Evolutionary conservation across 2,113 vertebrate species (phyloP).

Genomic region (Macrotis lagotis): DNA sequence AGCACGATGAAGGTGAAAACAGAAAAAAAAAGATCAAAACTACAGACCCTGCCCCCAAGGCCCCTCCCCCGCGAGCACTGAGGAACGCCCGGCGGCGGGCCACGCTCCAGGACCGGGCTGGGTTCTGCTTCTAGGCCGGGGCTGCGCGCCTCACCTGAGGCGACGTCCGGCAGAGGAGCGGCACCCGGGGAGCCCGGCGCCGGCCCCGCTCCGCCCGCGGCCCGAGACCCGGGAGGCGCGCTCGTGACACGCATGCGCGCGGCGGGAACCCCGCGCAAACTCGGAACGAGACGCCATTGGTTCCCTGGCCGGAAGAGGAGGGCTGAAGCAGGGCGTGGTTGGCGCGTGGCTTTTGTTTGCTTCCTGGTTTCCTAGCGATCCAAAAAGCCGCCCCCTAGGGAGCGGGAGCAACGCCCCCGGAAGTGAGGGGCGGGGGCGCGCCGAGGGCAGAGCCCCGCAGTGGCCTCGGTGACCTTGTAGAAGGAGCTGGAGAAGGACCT

Average conservation of each 20-base stretch:
- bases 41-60: too few relatives aligned
- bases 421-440: too few relatives aligned
- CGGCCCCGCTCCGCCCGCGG: accelerated
- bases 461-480: too few relatives aligned
- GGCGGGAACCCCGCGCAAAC: background rate
- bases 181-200: background rate
- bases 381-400: too few relatives aligned
- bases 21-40: too few relatives aligned
- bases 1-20: background rate
- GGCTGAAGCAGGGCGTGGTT: background rate
- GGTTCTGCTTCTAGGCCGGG: background rate
- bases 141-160: background rate
- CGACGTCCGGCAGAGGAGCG: too few relatives aligned
- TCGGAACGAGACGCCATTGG: background rate
- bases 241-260: background rate
- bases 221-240: accelerated
- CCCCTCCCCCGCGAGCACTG: too few relatives aligned
- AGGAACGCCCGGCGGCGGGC: background rate
- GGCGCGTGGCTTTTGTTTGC: background rate
- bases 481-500: background rate
- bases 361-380: background rate
- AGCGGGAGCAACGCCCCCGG: too few relatives aligned
- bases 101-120: accelerated
- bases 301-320: background rate
- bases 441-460: too few relatives aligned